Conservation (phyloP, 1,140 invertebrate species). For the Asobara japonica region DNA sequence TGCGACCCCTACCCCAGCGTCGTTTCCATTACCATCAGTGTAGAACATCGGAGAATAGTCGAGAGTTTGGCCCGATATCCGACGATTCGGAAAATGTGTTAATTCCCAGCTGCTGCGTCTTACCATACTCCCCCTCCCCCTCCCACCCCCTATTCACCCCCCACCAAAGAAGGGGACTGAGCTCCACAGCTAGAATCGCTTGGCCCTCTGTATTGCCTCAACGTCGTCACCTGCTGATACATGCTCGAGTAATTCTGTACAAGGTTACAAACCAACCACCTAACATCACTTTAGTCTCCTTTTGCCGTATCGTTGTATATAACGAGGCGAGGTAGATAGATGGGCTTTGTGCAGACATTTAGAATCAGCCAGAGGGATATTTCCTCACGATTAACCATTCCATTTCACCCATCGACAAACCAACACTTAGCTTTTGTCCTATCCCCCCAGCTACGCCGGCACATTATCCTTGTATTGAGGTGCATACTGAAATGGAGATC, state of each 20-base stretch:
- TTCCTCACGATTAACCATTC: neutral
- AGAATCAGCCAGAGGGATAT: neutral
- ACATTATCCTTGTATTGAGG: neutral
- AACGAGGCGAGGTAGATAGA: neutral
- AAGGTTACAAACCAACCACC: neutral
- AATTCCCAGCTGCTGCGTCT: slow-evolving; percentile 31
- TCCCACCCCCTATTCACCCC: neutral
- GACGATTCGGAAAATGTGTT: slow-evolving; percentile 48
- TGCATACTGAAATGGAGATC: neutral
- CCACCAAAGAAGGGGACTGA: neutral
- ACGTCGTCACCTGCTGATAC: slow-evolving; percentile 42
- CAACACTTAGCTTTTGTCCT: neutral
- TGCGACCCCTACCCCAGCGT: neutral
- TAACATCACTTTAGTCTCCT: neutral
- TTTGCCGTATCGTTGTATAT: neutral
- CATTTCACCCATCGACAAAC: neutral
- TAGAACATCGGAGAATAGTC: neutral
- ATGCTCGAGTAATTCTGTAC: slow-evolving; percentile 39
- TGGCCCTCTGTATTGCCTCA: slow-evolving; percentile 20
- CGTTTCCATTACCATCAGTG: neutral
- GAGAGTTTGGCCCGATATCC: neutral
- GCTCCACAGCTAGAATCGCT: slow-evolving; percentile 6
- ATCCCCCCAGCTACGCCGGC: neutral
- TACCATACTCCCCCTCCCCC: neutral
- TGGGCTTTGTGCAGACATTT: neutral